Percentiles rank a stretch among this genome's conserved stretches.
Conservation (phyloP, 2,797 vertebrate genomes). For the Pagetopsis macropterus region DNA sequence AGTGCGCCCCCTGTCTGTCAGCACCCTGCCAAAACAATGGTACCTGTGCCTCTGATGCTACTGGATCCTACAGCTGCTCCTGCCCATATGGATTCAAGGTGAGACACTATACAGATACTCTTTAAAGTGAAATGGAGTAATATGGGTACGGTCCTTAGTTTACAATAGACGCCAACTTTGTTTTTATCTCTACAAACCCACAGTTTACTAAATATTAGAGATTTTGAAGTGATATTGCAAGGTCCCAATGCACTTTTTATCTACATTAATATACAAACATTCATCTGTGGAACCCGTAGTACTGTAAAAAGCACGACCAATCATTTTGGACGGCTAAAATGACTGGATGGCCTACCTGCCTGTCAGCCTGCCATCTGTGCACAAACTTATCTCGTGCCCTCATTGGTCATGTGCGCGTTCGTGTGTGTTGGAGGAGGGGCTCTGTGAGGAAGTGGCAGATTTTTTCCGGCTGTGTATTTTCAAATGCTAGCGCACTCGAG, state of each 20-base stretch:
- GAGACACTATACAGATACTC: constrained; percentile 28
- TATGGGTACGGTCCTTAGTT: neutral
- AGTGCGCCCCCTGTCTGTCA: constrained; percentile 94
- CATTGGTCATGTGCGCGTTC: too few species aligned
- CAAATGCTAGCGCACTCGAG: too few species aligned
- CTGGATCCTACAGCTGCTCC: constrained; percentile 90
- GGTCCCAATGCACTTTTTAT: neutral
- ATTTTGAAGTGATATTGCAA: neutral
- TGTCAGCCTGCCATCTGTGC: too few species aligned
- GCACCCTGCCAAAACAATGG: constrained; percentile 94
- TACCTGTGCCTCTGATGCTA: constrained; percentile 87
- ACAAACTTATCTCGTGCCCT: too few species aligned
- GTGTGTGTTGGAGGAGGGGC: too few species aligned
- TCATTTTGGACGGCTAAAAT: too few species aligned
- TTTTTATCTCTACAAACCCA: neutral
- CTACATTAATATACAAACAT: too few species aligned
- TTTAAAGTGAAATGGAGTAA: neutral
- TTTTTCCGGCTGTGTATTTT: too few species aligned
- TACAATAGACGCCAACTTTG: neutral
- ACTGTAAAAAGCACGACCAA: too few species aligned
- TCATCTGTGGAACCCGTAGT: too few species aligned
- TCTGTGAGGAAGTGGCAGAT: too few species aligned
- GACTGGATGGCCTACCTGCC: too few species aligned
- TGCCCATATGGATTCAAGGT: constrained; percentile 96
- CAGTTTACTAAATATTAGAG: neutral